A percentile compares a stretch with the other conserved stretches of the same genome.
These are phyloP conservation scores for Eugnorisma glareosa DNA, from an alignment of 2,888 invertebrate genomes.

Conservation along the genomic window DNA sequence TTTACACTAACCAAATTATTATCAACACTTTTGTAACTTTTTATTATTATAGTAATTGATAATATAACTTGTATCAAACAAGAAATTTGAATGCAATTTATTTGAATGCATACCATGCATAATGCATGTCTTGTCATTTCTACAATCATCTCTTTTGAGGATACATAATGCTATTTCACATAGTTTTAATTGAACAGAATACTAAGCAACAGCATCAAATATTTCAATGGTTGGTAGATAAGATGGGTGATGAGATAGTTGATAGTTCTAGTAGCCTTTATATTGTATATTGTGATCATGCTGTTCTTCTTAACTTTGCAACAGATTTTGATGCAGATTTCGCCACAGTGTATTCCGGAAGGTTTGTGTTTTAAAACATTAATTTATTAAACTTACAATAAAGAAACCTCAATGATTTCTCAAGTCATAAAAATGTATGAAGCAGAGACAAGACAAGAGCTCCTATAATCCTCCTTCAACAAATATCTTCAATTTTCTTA, in stretches of 20 bases:
- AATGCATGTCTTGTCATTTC: neutral
- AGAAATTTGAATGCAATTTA: neutral
- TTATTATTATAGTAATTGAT: neutral
- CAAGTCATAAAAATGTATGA: neutral
- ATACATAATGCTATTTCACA: neutral
- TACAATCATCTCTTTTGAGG: neutral
- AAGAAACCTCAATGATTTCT: neutral
- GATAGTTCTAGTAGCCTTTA: neutral
- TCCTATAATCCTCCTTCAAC: neutral
- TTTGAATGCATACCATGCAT: neutral
- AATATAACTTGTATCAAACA: too few species aligned
- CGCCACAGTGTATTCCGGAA: neutral
- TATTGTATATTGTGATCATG: neutral
- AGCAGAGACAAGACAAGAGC: neutral
- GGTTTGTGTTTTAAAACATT: neutral
- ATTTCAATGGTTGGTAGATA: neutral
- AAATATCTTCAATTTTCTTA: constrained; percentile 9
- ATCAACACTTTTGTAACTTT: neutral
- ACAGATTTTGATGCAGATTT: neutral
- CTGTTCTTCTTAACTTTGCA: neutral
- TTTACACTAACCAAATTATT: neutral
- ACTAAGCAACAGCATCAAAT: neutral
- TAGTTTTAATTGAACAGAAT: neutral
- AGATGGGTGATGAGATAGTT: constrained; percentile 5
- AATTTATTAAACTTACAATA: neutral